phyloP scores from a whole-genome alignment of 1,140 invertebrate species.

The Drosophila trapezifrons region DNA sequence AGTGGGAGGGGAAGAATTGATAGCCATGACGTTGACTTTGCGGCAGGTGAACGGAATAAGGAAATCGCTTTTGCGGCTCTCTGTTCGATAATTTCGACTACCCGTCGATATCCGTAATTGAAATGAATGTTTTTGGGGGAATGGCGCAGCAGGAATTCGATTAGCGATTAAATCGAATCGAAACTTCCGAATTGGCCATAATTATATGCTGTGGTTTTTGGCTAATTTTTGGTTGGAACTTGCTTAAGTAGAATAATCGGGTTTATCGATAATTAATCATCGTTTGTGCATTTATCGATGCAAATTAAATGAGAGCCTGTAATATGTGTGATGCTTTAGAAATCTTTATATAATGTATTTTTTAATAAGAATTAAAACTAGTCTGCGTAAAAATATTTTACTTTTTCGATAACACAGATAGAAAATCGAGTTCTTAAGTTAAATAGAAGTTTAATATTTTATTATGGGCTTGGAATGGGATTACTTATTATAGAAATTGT shows the following conservation, averaged over 20 bases:
- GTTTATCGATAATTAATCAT: constrained; percentile 12
- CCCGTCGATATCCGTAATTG: constrained; percentile 40
- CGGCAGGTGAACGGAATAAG: constrained; percentile 31
- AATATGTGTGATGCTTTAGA: too few relatives aligned
- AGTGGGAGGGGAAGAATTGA: constrained; percentile 13
- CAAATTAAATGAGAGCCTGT: too few relatives aligned
- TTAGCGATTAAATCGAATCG: constrained; percentile 29
- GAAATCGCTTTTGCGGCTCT: constrained; percentile 43
- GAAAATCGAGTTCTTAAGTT: too few relatives aligned
- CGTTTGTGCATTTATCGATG: neutral
- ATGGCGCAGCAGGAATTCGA: constrained; percentile 6
- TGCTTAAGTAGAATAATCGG: neutral
- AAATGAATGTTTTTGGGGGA: constrained; percentile 40
- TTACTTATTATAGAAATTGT: too few relatives aligned
- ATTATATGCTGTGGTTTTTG: constrained; percentile 21
- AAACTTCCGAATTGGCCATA: constrained; percentile 27
- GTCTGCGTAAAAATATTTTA: too few relatives aligned
- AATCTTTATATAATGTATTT: too few relatives aligned
- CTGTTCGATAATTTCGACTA: constrained; percentile 48
- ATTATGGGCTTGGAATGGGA: too few relatives aligned
- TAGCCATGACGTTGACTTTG: constrained; percentile 47
- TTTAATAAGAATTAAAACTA: too few relatives aligned
- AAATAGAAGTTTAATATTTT: too few relatives aligned
- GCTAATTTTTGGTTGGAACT: neutral
- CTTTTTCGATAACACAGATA: too few relatives aligned